A percentile compares a stretch with the other conserved stretches of the same genome.
phyloP scores from a whole-genome alignment of 64 coral and sea anemone species.

The Pachyseris speciosa region DNA sequence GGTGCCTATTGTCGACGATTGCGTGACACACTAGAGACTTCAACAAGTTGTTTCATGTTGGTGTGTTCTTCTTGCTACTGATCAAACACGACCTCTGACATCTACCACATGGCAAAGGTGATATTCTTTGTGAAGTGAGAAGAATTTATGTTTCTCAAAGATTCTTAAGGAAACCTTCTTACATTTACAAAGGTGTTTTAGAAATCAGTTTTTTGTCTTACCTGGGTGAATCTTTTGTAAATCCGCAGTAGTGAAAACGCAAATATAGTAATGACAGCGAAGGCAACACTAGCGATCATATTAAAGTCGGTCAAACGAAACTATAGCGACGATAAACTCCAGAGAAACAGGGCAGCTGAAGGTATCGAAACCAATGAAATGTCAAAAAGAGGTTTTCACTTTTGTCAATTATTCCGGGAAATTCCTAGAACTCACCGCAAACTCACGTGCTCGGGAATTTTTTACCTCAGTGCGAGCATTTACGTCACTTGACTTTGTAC shows the following conservation, averaged over 20 bases:
- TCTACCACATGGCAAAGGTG: neutral
- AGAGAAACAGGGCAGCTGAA: too few species aligned
- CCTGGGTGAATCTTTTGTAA: constrained; percentile 45
- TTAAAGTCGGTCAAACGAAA: neutral
- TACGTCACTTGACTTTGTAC: neutral
- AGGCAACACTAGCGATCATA: neutral
- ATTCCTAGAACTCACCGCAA: neutral
- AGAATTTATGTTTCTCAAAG: neutral
- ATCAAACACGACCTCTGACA: neutral
- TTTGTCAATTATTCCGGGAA: neutral
- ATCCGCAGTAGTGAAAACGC: constrained; percentile 24
- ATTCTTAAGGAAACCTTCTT: neutral
- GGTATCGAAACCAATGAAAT: neutral
- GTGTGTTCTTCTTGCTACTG: too few species aligned
- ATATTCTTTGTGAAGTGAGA: neutral
- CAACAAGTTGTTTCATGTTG: too few species aligned
- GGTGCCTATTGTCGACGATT: neutral
- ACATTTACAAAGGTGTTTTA: too few species aligned
- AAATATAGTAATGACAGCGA: constrained; percentile 15
- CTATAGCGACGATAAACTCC: neutral
- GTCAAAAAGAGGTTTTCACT: neutral
- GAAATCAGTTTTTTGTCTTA: neutral
- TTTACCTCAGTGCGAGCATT: neutral
- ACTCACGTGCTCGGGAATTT: neutral
- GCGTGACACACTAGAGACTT: too few species aligned